These are phyloP conservation scores for Notospermus geniculatus DNA, from an alignment of 1,140 invertebrate genomes.

Conservation along the genomic window DNA sequence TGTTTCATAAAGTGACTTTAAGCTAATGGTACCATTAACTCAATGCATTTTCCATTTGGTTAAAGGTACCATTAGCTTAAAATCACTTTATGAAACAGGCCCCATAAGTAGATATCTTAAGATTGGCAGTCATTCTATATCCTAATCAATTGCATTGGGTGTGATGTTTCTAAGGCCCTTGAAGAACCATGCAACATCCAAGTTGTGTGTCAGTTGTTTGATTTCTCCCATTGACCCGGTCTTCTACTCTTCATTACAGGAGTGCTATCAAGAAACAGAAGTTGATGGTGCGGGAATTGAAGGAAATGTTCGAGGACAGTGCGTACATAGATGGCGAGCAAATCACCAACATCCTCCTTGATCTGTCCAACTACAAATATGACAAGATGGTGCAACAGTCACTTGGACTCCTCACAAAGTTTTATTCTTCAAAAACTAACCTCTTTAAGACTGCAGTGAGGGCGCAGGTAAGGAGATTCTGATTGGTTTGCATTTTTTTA, in stretches of 20 bases:
- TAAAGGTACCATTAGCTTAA: too few species aligned
- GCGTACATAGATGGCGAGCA: conserved; percentile 47
- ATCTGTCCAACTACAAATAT: conserved; percentile 50
- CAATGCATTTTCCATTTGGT: too few species aligned
- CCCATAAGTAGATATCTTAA: too few species aligned
- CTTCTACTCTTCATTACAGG: conserved; percentile 25
- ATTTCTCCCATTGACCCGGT: not conserved
- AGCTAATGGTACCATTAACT: too few species aligned
- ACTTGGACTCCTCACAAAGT: conserved; percentile 49
- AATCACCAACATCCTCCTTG: conserved; percentile 43
- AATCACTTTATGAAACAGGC: too few species aligned
- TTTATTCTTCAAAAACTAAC: conserved; percentile 50
- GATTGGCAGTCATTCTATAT: too few species aligned
- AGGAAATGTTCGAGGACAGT: conserved; percentile 45
- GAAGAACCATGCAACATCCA: too few species aligned
- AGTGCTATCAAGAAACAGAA: conserved; percentile 46
- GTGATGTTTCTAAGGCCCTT: too few species aligned
- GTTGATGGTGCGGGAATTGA: conserved; percentile 41
- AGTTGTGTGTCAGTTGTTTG: not conserved
- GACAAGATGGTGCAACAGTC: conserved; percentile 51
- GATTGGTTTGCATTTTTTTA: not conserved
- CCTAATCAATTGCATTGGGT: too few species aligned
- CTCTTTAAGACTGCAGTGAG: conserved; percentile 49
- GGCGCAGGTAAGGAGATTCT: conserved; percentile 40
- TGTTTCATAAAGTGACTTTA: too few species aligned